Base-by-base conservation (phyloP, 2,797 vertebrate species). In the Sciurus vulgaris region DNA sequence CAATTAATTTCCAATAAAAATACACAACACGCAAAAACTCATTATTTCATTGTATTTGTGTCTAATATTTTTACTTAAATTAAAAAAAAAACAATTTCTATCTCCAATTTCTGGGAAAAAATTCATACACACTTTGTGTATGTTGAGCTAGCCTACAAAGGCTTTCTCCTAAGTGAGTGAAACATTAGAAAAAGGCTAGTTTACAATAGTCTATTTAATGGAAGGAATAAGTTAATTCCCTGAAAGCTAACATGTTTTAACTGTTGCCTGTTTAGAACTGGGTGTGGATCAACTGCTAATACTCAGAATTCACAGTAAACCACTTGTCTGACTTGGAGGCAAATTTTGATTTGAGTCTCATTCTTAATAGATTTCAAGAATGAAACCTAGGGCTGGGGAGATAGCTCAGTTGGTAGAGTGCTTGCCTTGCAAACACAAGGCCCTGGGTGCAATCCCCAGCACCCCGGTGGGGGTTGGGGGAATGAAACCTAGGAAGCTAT, bases 291-390 rank as follows among this genome's bases (percentile, higher is more conserved):
- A 30, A 83, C 83, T 82, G 41, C n/a, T 87, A 49, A 83, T n/a
- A 74, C 74, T 83, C 76, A 77, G 51, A 94, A 49, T 63, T 87
- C 41, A 86, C 30, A 63, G 49, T n/a, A n/a, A n/a, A n/a, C n/a
- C n/a, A n/a, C n/a, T n/a, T n/a, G n/a, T n/a, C n/a, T 56, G 38
- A 38, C 38, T 3, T 38, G 38, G 38, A 38, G 38, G 38, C 38
- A 38, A 38, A 38, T 38, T 38, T 38, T 38, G 38, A 38, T 38
- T 38, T 38, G 38, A 38, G 38, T 38, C 38, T 38, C 38, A 38
- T 38, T 38, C 38, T 38, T 38, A 3, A 38, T 38, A 3, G 38
- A 38, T 38, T 38, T 38, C 38, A 38, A 38, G 38, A 38, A 38
- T 38, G 38, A 38, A 38, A 38, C 38, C 38, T 38, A 38, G 38